Evolutionary conservation across 1,140 invertebrate genomes (phyloP).

Genomic region (Maniola jurtina): DNA sequence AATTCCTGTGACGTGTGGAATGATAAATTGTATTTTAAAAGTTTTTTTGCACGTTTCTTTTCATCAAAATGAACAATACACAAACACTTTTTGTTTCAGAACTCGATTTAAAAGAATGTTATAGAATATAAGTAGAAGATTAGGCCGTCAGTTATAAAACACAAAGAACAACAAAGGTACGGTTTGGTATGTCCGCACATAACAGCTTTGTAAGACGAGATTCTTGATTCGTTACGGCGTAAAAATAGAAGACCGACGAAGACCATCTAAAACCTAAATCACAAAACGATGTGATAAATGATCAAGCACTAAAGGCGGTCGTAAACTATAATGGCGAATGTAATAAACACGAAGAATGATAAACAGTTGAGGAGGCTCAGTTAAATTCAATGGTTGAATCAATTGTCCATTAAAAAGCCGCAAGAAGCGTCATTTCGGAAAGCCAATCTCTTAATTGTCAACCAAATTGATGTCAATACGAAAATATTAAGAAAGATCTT

Average conservation of each 20-base stretch:
- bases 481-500: constrained; percentile 42
- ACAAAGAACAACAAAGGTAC: constrained; percentile 27
- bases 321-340: neutral
- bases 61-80: neutral
- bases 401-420: neutral
- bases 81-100: neutral
- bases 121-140: too few relatives aligned
- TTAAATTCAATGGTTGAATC: neutral
- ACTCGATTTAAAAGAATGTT: neutral
- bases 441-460: constrained; percentile 19
- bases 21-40: constrained; percentile 23
- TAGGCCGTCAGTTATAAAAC: constrained; percentile 14
- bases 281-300: constrained; percentile 1
- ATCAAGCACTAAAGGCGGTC: neutral
- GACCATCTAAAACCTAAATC: constrained; percentile 12
- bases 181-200: constrained; percentile 26
- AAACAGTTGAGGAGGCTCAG: neutral
- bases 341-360: neutral
- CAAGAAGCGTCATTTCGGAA: neutral
- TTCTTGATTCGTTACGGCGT: constrained; percentile 29
- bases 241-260: constrained; percentile 22
- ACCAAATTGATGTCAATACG: constrained; percentile 17
- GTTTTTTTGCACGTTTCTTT: neutral
- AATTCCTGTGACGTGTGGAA: constrained; percentile 57
- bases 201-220: constrained; percentile 23